Conservation (phyloP, 2,797 vertebrate species). For the Syndactyla subalaris region DNA sequence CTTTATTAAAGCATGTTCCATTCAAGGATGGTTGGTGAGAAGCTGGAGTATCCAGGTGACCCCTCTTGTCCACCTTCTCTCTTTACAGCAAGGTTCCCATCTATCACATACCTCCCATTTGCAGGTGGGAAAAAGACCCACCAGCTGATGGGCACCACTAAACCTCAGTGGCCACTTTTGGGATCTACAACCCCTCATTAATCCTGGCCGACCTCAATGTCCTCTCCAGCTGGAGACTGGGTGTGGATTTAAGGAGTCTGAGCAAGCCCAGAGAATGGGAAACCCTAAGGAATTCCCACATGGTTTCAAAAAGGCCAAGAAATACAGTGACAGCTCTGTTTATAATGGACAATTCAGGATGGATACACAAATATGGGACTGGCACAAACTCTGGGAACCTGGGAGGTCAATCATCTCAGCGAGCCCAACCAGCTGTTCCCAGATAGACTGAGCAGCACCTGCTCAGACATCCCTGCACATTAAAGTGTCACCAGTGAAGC, state of each 20-base stretch:
- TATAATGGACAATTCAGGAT: not conserved
- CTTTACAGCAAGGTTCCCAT: not conserved
- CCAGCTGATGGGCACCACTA: not conserved
- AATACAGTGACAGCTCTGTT: not conserved
- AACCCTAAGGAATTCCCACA: not conserved
- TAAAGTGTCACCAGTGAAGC: not conserved
- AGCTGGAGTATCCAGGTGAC: not conserved
- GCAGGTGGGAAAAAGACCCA: not conserved
- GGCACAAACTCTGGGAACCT: not conserved
- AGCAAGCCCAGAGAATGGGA: not conserved
- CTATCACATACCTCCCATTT: not conserved
- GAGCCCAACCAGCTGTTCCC: not conserved
- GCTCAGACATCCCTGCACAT: not conserved
- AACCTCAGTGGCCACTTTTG: not conserved
- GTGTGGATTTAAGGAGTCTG: not conserved
- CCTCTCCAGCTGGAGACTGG: not conserved
- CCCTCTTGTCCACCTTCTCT: not conserved
- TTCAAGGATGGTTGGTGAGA: not conserved
- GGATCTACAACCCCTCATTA: not conserved
- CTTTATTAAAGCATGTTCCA: not conserved
- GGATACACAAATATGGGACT: fast-evolving
- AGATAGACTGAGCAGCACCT: not conserved
- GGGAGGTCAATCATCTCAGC: not conserved
- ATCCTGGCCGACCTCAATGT: not conserved
- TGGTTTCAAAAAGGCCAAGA: not conserved